Base-by-base conservation (phyloP, 2,113 vertebrate species). In the Eurystomus gularis region DNA sequence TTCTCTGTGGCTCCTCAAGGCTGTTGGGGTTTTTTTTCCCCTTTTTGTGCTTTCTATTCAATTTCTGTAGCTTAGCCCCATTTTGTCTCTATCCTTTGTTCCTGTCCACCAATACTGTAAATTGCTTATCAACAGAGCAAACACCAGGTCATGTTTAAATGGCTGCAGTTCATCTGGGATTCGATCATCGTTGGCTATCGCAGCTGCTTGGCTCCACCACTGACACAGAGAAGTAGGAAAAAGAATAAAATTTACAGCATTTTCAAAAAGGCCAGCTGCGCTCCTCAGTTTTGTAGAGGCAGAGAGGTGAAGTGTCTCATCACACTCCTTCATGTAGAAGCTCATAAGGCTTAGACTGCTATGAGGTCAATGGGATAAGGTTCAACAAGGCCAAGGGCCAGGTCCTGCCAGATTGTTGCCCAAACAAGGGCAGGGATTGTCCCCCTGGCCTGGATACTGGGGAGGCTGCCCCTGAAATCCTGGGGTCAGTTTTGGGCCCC, bases 1-100 rank as follows among this genome's bases (percentile, higher is more conserved):
- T 84, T 88, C 83, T 96, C 35, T 95, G 91, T 80, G 82, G 94
- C 96, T 97, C 93, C 93, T 94, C 70, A 39, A 57, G 70, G 85
- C 16, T 16, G 39, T 3, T n/a, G n/a, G 28, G 8, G 13, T 42
- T 42, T 37, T 78, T 86, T 82, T 64, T 12, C 5, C 6, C 1
- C 24, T 90, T 81, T 75, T 64, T 70, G 39, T 55, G 39, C 40
- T 80, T 90, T 75, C 26, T 62, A 42, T 95, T 69, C 52, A 19
- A 40, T 68, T 85, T 93, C 64, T 62, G 62, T 68, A 80, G 78
- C 83, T 96, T 42, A 82, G 55, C 42, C 11, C 57, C 39, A 40
- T 55, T 77, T 82, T 57, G 54, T 16, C 46, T 49, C 51, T 6
- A 0, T 31, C n/a, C 21, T 70, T 51, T 52, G 21, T 70, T 86